Conservation (phyloP, 2,888 invertebrate species). For the Subacronicta megacephala region DNA sequence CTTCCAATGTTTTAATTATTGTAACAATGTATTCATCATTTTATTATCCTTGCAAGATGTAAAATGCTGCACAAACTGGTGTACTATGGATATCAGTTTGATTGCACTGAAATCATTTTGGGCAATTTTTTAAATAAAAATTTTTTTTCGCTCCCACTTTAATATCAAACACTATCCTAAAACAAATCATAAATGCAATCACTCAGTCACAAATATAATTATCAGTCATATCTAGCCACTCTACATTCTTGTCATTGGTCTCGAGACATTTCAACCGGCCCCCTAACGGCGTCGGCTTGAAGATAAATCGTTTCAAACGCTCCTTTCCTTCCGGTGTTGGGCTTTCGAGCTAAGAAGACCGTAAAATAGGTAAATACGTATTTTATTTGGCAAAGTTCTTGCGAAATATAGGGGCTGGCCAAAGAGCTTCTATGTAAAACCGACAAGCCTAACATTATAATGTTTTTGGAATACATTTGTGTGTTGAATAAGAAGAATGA, state of each 20-base stretch:
- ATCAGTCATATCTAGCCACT: constrained; percentile 27
- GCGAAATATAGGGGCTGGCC: constrained; percentile 33
- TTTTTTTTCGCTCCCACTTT: no score
- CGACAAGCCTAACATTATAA: constrained; percentile 4
- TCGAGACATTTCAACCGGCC: constrained; percentile 57
- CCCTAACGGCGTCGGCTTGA: constrained; percentile 67
- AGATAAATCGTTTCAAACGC: constrained; percentile 73
- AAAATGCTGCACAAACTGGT: no score
- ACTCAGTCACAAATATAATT: no score
- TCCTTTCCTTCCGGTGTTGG: constrained; percentile 67
- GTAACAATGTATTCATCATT: no score
- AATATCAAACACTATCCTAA: no score
- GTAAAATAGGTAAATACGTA: constrained; percentile 74
- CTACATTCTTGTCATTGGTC: constrained; percentile 29
- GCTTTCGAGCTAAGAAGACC: constrained; percentile 70
- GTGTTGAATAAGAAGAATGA: background rate
- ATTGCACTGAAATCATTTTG: no score
- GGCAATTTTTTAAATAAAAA: no score
- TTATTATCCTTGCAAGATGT: no score
- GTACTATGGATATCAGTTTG: no score
- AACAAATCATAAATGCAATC: no score
- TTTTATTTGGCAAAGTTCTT: constrained; percentile 69
- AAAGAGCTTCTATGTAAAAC: background rate
- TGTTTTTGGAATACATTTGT: constrained; percentile 8
- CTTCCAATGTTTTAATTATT: no score